Base-by-base conservation (phyloP, 2,797 vertebrate genomes). In the Cuniculus paca region DNA sequence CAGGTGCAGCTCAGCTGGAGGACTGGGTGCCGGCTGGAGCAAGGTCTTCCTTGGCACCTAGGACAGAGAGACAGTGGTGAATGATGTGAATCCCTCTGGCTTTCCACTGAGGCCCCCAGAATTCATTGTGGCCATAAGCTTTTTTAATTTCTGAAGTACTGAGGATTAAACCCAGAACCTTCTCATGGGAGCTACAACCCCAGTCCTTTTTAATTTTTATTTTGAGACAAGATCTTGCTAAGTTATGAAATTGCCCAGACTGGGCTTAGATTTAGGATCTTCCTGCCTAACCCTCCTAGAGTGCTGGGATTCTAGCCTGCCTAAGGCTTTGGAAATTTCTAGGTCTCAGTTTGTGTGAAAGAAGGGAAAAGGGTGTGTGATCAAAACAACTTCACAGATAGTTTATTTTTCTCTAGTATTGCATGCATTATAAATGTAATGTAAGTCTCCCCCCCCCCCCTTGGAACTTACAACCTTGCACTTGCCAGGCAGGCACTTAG, bases 331-430 rank as follows among this genome's bases (percentile, higher is more conserved):
- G 90, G 94, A 83, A 82, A 78, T 12, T 61, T 56, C 90, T 16
- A 58, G 48, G 13, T 78, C 90, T 91, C 19, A 5, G 39, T 52
- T 86, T 56, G 34, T 56, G 75, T 88, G 17, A 72, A 77, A 80
- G 63, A 63, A 45, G 56, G 79, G 61, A 58, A 87, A 72, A 90
- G 28, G 52, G n/a, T 45, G 74, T 28, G 16, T 17, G 78, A 79
- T 60, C 14, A 11, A 92, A 84, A 58, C 72, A 36, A 52, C 77
- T 60, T 91, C 20, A 87, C 65, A 94, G 58, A n/a, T 79, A 48
- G 50, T 65, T 97, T 90, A 28, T 90, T 90, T 94, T 89, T 89
- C 24, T 81, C 52, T 10, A 45, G 0, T 70, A 26, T 84, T 75
- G 31, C 72, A 52, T 95, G 65, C 52, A 19, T 94, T 88, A 68